phyloP scores from a whole-genome alignment of 2,113 vertebrate genomes.

The Vulpes lagopus region DNA sequence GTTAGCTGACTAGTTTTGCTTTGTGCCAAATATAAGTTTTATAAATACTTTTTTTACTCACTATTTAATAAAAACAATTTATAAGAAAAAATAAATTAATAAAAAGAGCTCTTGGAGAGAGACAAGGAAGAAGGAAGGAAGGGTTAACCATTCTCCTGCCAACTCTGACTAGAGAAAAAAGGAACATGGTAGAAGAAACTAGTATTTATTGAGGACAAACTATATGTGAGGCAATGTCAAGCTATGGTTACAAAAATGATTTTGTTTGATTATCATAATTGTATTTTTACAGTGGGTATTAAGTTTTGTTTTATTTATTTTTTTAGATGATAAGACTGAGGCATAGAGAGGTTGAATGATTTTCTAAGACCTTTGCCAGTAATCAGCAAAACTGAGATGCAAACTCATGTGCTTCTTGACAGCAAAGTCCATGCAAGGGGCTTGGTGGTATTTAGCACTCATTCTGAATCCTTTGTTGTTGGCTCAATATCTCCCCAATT shows the following conservation, averaged over 20 bases:
- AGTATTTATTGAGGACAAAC: background rate
- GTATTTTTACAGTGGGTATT: background rate
- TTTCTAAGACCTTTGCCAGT: background rate
- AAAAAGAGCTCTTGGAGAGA: background rate
- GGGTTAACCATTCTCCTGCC: background rate
- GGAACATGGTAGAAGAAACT: background rate
- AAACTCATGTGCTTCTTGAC: background rate
- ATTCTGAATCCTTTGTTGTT: background rate
- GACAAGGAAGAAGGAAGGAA: background rate
- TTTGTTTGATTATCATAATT: background rate
- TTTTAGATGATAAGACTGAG: background rate
- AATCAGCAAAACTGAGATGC: background rate
- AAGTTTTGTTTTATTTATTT: background rate
- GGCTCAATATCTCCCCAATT: background rate
- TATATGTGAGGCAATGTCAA: background rate
- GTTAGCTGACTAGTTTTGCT: background rate
- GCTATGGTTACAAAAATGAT: background rate
- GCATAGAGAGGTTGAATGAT: background rate
- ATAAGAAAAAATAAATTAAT: background rate
- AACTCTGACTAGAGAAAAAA: background rate
- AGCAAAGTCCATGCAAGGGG: background rate
- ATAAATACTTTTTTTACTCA: background rate
- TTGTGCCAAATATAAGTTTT: background rate
- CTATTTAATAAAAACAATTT: background rate
- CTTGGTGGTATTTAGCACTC: too few relatives aligned